phyloP scores from a whole-genome alignment of 2,888 invertebrate species.

The Pyrrhia umbra region DNA sequence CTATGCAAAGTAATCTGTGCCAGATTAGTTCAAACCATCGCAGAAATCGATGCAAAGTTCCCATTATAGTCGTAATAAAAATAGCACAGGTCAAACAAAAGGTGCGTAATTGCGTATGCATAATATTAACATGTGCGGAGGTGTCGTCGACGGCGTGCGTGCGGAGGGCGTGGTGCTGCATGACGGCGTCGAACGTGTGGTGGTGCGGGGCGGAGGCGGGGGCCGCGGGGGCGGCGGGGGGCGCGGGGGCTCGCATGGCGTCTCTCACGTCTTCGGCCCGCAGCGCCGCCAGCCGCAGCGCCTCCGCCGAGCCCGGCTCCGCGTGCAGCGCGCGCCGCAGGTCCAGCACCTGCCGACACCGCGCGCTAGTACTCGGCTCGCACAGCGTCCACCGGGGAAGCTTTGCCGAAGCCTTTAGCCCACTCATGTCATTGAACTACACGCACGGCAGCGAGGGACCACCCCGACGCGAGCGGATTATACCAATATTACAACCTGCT shows the following conservation, averaged over 20 bases:
- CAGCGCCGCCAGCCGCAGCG: slow-evolving; percentile 89
- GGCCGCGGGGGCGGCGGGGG: slow-evolving; percentile 67
- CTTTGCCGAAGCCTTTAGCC: slow-evolving; percentile 43
- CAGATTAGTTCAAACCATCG: slow-evolving; percentile 61
- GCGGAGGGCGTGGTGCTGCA: slow-evolving; percentile 89
- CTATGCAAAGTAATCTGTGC: slow-evolving; percentile 63
- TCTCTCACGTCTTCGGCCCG: slow-evolving; percentile 89
- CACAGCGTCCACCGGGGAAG: slow-evolving; percentile 31
- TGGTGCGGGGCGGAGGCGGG: slow-evolving; percentile 83
- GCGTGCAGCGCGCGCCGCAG: slow-evolving; percentile 95
- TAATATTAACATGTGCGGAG: slow-evolving; percentile 70
- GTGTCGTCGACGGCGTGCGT: slow-evolving; percentile 84
- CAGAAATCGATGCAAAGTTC: slow-evolving; percentile 56
- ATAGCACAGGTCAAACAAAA: slow-evolving; percentile 64
- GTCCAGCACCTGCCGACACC: slow-evolving; percentile 93
- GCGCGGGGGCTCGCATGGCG: slow-evolving; percentile 76
- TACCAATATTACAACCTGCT: background rate
- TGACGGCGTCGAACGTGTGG: slow-evolving; percentile 90
- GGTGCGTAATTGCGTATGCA: slow-evolving; percentile 62
- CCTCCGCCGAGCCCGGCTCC: slow-evolving; percentile 91
- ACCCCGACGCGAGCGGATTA: slow-evolving; percentile 11
- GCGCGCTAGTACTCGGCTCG: slow-evolving; percentile 49
- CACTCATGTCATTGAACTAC: slow-evolving; percentile 46
- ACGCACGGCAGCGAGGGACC: slow-evolving; percentile 34
- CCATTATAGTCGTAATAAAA: slow-evolving; percentile 46